These are phyloP conservation scores for Lipophrys pholis DNA, from an alignment of 2,113 vertebrate genomes.

Conservation along the genomic window DNA sequence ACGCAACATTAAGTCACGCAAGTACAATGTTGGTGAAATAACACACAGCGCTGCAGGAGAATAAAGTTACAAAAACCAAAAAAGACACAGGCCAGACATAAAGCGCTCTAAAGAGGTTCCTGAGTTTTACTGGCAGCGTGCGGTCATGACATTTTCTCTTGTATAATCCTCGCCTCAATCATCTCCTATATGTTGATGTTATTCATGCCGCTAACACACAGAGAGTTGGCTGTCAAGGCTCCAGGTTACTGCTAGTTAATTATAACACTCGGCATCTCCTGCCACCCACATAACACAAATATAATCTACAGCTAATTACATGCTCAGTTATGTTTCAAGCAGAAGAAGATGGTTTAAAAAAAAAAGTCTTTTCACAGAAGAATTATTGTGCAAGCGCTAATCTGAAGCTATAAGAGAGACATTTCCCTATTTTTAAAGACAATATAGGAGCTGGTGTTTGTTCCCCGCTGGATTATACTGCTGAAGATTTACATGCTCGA, in stretches of 20 bases:
- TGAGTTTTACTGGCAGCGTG: conserved; percentile 1
- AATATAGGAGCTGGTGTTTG: conserved; percentile 2
- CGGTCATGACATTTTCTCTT: conserved; percentile 2
- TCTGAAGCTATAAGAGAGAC: background rate
- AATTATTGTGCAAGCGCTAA: background rate
- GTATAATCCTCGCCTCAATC: background rate
- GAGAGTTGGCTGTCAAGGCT: background rate
- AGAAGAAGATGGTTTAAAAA: conserved; percentile 14
- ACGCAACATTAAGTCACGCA: background rate
- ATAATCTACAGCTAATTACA: conserved; percentile 41
- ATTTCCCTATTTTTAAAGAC: conserved; percentile 9
- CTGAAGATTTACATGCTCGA: conserved; percentile 3
- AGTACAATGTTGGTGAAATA: background rate
- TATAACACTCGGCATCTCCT: conserved; percentile 18
- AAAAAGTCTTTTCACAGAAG: background rate
- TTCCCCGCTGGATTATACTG: background rate
- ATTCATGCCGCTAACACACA: background rate
- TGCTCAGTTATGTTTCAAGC: background rate
- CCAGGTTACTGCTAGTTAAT: conserved; percentile 29
- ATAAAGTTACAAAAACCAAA: background rate
- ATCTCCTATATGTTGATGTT: background rate
- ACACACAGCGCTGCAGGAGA: background rate
- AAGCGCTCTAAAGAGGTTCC: background rate
- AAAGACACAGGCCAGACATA: background rate
- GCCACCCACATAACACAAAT: conserved; percentile 30